A percentile compares a stretch with the other conserved stretches of the same genome.
These are phyloP conservation scores for Diorhabda sublineata DNA, from an alignment of 1,140 invertebrate species.

Conservation along the genomic window DNA sequence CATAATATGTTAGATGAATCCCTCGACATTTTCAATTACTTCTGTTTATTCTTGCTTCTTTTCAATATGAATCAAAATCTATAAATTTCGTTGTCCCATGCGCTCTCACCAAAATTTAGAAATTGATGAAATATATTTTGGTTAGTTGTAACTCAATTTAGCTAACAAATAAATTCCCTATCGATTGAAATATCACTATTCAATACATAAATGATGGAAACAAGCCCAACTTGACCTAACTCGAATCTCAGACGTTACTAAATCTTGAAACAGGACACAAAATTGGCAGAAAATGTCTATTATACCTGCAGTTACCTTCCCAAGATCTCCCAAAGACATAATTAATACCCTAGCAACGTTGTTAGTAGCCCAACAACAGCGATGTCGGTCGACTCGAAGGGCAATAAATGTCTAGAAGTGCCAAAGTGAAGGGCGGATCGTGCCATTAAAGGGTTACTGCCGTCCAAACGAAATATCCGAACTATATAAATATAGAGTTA, in stretches of 20 bases:
- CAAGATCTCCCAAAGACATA: conserved; percentile 12
- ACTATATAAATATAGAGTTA: no score
- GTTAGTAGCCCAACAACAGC: conserved; percentile 13
- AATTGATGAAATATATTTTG: no score
- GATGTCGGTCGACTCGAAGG: conserved; percentile 14
- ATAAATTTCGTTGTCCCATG: no score
- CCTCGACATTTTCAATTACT: no score
- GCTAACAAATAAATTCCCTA: no score
- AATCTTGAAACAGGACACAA: conserved; percentile 4
- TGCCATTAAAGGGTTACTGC: conserved; percentile 12
- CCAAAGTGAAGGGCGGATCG: conserved; percentile 6
- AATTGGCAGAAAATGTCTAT: conserved; percentile 14
- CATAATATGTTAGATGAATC: no score
- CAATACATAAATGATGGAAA: not conserved
- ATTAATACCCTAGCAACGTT: conserved; percentile 15
- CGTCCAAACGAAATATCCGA: not conserved
- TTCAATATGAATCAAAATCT: no score
- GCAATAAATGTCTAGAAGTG: conserved; percentile 20
- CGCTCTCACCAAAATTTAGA: no score
- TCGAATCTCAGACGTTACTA: not conserved
- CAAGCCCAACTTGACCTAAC: not conserved
- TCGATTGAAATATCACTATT: no score
- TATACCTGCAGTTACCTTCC: not conserved
- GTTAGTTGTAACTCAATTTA: no score
- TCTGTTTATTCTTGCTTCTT: no score